Conservation (phyloP, 2,113 vertebrate genomes). For the Cardinalis cardinalis region DNA sequence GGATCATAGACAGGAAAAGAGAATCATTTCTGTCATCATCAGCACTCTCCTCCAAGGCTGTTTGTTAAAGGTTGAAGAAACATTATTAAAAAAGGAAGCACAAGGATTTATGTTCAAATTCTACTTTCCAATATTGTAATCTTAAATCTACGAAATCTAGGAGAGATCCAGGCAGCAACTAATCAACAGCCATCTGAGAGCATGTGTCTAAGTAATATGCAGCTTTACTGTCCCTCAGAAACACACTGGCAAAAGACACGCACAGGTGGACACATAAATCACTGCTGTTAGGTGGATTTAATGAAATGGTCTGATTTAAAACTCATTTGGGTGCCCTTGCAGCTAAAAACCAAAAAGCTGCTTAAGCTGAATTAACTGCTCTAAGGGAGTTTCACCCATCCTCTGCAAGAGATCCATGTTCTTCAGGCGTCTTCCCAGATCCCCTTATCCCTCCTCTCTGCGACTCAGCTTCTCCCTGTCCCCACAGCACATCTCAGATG, state of each 20-base stretch:
- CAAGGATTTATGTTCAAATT: background rate
- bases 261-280: background rate
- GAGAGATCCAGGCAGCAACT: background rate
- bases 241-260: background rate
- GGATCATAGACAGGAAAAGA: background rate
- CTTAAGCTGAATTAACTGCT: background rate
- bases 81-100: background rate
- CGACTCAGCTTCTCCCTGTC: background rate
- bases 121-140: background rate
- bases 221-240: background rate
- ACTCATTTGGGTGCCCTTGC: background rate
- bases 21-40: background rate
- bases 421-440: background rate
- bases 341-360: background rate
- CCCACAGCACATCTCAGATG: fast-evolving
- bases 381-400: background rate
- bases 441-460: background rate
- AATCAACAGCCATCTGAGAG: background rate
- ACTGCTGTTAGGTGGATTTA: background rate
- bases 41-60: background rate
- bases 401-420: background rate
- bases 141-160: background rate
- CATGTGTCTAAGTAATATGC: background rate
- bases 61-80: background rate
- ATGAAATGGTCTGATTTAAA: background rate